A percentile compares a stretch with the other conserved stretches of the same genome.
These are phyloP conservation scores for Dicyrtoma fusca DNA, from an alignment of 2,888 invertebrate genomes.

Conservation along the genomic window DNA sequence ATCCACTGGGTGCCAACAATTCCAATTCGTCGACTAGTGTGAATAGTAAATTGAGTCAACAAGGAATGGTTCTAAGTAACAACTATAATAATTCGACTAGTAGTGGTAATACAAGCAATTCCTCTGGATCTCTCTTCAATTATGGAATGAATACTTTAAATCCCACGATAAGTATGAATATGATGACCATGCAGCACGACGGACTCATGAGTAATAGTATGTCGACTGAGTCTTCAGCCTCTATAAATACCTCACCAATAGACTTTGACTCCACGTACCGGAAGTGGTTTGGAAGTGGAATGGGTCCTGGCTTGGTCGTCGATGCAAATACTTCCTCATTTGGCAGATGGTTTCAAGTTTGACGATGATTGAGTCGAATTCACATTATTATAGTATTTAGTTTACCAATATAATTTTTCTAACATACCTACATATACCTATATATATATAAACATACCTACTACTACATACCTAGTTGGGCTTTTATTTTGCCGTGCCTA, in stretches of 20 bases:
- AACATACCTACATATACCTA: too few relatives aligned
- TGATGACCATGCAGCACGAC: conserved; percentile 39
- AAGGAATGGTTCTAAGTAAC: background rate
- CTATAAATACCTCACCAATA: conserved; percentile 42
- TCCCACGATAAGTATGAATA: conserved; percentile 35
- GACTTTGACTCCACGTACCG: conserved; percentile 46
- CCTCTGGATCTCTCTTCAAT: conserved; percentile 36
- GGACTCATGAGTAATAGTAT: conserved; percentile 27
- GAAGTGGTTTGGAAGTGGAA: conserved; percentile 48
- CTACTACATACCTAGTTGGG: too few relatives aligned
- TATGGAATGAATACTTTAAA: conserved; percentile 29
- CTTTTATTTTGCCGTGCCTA: too few relatives aligned
- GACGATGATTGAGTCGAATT: conserved; percentile 37
- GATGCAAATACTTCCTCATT: conserved; percentile 43
- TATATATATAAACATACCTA: too few relatives aligned
- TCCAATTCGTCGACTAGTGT: conserved; percentile 24
- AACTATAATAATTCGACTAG: conserved; percentile 23
- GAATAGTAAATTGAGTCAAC: conserved; percentile 21
- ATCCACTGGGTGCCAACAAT: conserved; percentile 34
- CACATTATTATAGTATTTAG: too few relatives aligned
- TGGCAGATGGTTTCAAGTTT: conserved; percentile 55
- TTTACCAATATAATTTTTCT: too few relatives aligned
- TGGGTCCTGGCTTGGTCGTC: conserved; percentile 23
- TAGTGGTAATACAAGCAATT: conserved; percentile 31
- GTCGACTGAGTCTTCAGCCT: conserved; percentile 30